Evolutionary conservation across 1,140 invertebrate species (phyloP), one percentile per base, ranked within the genome.

Genomic region (Notospermus geniculatus): DNA sequence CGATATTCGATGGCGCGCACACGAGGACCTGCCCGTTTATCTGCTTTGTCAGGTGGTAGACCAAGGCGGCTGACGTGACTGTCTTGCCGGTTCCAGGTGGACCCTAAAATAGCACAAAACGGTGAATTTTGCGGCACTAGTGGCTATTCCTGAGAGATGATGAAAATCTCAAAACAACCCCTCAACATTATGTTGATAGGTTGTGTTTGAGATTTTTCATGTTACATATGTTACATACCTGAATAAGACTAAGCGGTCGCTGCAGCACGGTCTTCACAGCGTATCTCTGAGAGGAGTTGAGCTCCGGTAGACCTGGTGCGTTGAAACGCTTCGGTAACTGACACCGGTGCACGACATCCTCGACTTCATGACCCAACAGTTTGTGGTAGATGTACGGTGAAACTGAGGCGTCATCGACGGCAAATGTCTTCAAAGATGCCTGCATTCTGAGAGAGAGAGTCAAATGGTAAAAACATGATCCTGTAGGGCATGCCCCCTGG

Each of bases 241-340:
- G 97, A 73, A 99, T 99, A 0, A 99, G 80, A 23, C 93, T 97
- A 5, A 99, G 80, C 0, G 97, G 96, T n/a, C 95, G 85, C 77
- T 98, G 95, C 0, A 99, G 84, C 0, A 96, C 97, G 76, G 97
- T 95, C 77, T 98, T 98, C 0, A 99, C 96, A n/a, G 97, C 97
- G 82, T 96, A 98, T 0, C 97, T 94, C 84, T 96, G 93, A 0
- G 93, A 97, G 63, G 95, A 87, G 82, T 99, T 99, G 5, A 99
- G 84, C 76, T 99, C 96, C 0, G 97, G 97, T 54, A 99, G 81
- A 77, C 98, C 95, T 0, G 95, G 95, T 1, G 95, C 96, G 57
- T 93, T 95, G 75, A 97, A 98, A 67, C 97, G 90, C 78, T 98
- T 98, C 0, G 96, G 96, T 15, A 97, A 82, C 63, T 93, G 90